Evolutionary conservation across 2,888 invertebrate species (phyloP).

Genomic region (Apoderus coryli): DNA sequence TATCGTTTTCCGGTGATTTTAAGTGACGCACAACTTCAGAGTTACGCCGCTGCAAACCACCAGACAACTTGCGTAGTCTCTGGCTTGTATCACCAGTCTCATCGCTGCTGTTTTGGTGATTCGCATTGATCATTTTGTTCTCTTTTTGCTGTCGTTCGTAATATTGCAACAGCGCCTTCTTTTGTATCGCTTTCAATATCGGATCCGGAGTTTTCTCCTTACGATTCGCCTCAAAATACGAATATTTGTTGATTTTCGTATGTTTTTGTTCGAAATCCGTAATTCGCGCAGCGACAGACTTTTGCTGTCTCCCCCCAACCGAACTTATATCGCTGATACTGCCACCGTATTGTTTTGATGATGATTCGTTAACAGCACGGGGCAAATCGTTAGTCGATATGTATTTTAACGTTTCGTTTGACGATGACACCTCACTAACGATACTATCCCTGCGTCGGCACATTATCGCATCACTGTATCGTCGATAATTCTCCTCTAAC

Average conservation of each 20-base stretch:
- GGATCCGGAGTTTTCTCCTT: constrained; percentile 55
- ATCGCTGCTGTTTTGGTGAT: constrained; percentile 43
- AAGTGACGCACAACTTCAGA: constrained; percentile 35
- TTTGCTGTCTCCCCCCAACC: too few species aligned
- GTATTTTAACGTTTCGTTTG: too few species aligned
- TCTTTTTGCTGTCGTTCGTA: constrained; percentile 55
- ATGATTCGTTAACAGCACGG: too few species aligned
- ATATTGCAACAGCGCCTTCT: constrained; percentile 67
- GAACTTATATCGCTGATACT: too few species aligned
- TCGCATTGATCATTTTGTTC: constrained; percentile 22
- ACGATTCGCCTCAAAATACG: constrained; percentile 59
- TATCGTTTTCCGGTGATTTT: constrained; percentile 41
- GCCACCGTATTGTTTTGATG: too few species aligned
- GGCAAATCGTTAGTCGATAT: too few species aligned
- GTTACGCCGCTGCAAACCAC: constrained; percentile 33
- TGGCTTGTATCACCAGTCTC: constrained; percentile 33
- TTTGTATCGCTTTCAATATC: constrained; percentile 66
- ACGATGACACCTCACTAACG: too few species aligned
- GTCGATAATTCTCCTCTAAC: too few species aligned
- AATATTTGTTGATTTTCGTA: too few species aligned
- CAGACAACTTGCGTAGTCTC: constrained; percentile 29
- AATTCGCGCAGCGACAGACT: constrained; percentile 50
- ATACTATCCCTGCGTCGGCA: too few species aligned
- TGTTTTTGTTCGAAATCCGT: constrained; percentile 47
- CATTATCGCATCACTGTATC: too few species aligned